Base-by-base conservation (phyloP, 2,888 invertebrate genomes). In the Cenopis cana region DNA sequence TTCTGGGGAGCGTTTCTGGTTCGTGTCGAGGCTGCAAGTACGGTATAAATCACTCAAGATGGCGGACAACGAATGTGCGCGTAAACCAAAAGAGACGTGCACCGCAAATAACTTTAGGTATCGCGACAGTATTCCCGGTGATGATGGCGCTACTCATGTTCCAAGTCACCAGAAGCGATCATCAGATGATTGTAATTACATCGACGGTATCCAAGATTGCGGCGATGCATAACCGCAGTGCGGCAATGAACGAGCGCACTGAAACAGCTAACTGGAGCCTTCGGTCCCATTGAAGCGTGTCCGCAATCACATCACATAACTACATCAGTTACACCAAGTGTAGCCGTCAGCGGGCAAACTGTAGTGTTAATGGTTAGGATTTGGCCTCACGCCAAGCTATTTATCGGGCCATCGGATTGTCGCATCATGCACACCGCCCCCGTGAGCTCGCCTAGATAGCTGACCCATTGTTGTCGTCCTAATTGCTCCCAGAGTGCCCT, bases 391-490 rank as follows among this genome's bases (percentile, higher is more conserved):
- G 85, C 85, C 85, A 85, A 84, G 75, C 76, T 78, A 76, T 77
- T 69, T 74, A 75, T 74, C 75, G 67, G 56, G 73, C 66, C 72
- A 74, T 72, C 75, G 66, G 68, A 67, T 60, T 69, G 74, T 76
- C 75, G 69, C 75, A 73, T 68, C 72, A 67, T 73, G 68, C 62
- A 66, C 68, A 71, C 71, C 74, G 73, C 72, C 75, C 74, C 74
- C 74, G 74, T 76, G 75, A 67, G 81, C 80, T 80, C 76, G 79
- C 77, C 74, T 75, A 80, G 81, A 82, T 85, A 79, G 78, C 79
- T 82, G 85, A 84, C 82, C 85, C 84, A 84, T 81, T 83, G 80
- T 81, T 83, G 80, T 81, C 76, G 84, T 81, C 81, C 82, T 84
- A 81, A 82, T 86, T 85, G 81, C 79, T 79, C 78, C 79, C 69